These are phyloP conservation scores for Dryococelus australis DNA, from an alignment of 2,888 invertebrate species.

Conservation along the genomic window DNA sequence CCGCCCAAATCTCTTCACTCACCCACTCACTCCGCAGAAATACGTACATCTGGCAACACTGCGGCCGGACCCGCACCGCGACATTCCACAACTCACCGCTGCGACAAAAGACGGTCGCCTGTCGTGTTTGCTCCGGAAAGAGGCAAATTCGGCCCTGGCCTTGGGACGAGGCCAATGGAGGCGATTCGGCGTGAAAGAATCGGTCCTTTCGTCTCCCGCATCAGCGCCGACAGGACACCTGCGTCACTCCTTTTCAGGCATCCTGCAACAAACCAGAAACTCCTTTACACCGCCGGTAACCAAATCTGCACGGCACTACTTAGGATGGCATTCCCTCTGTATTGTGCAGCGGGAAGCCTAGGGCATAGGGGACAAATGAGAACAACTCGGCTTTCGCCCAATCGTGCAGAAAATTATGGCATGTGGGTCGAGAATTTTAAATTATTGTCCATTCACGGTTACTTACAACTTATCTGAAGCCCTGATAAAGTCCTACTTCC, in stretches of 20 bases:
- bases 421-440: neutral
- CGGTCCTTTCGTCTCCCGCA: neutral
- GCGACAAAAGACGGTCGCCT: conserved; percentile 1
- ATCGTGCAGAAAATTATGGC: neutral
- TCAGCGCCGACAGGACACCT: neutral
- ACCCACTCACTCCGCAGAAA: too few species aligned
- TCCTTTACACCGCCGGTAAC: neutral
- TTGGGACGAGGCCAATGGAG: neutral
- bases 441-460: too few species aligned
- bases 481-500: too few species aligned
- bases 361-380: too few species aligned
- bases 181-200: neutral
- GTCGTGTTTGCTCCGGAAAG: neutral
- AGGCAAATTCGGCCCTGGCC: neutral
- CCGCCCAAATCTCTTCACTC: too few species aligned
- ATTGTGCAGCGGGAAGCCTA: too few species aligned
- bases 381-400: neutral
- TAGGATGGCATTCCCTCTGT: neutral
- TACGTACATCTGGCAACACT: too few species aligned
- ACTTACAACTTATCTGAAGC: too few species aligned
- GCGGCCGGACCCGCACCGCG: too few species aligned
- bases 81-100: neutral
- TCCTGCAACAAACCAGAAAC: neutral
- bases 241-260: neutral
- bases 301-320: neutral